These are phyloP conservation scores for Homalodisca vitripennis DNA, from an alignment of 1,140 invertebrate species.

Conservation along the genomic window DNA sequence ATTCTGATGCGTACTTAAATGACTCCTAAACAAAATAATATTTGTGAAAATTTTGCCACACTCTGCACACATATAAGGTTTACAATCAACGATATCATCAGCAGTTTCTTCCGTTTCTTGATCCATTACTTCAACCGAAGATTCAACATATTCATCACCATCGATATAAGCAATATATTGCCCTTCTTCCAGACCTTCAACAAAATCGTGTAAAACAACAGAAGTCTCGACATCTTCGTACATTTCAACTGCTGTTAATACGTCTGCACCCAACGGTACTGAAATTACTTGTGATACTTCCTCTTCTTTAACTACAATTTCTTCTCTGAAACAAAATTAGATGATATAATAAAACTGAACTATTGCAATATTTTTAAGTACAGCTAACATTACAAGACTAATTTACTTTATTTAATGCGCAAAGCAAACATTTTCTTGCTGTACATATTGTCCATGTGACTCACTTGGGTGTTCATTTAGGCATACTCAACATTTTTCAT, in stretches of 20 bases:
- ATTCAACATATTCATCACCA: not conserved
- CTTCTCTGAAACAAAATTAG: too few species aligned
- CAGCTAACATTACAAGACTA: too few species aligned
- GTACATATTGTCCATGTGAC: too few species aligned
- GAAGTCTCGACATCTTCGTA: constrained; percentile 18
- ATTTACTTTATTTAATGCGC: too few species aligned
- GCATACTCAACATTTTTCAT: too few species aligned
- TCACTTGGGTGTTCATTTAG: too few species aligned
- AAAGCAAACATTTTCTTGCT: too few species aligned
- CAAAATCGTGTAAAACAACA: not conserved
- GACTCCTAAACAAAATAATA: not conserved
- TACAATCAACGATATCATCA: not conserved
- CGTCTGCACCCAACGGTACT: too few species aligned
- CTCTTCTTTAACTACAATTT: too few species aligned
- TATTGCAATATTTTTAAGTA: too few species aligned
- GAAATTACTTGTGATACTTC: too few species aligned
- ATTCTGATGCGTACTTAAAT: constrained; percentile 20
- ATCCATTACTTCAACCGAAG: not conserved
- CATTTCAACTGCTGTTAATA: not conserved
- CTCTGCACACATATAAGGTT: constrained; percentile 16
- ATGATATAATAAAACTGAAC: too few species aligned
- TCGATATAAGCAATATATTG: constrained; percentile 16
- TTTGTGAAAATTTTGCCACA: constrained; percentile 14
- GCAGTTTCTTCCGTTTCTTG: not conserved
- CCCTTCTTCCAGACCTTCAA: constrained; percentile 6